Base-by-base conservation (phyloP, 2,888 invertebrate genomes). In the Quadriops clusia region DNA sequence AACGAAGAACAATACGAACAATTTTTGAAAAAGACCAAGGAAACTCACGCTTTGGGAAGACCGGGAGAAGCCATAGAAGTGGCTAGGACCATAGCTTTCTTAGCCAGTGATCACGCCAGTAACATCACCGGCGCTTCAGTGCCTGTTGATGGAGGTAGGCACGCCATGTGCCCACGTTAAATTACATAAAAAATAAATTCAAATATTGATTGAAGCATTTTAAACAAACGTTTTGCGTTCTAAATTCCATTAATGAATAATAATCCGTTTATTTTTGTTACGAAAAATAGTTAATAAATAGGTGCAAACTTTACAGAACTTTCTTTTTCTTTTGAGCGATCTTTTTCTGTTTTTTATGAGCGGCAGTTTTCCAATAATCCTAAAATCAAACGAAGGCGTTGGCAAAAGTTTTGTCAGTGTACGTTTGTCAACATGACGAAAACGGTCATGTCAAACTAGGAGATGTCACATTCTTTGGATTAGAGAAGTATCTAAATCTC, bases 141-240 rank as follows among this genome's bases (percentile, higher is more conserved):
- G 13, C 83, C 91, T 0, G 84, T 95, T 0, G 97, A 97, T 60
- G 97, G 97, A 12, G 97, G 97, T 0, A 70, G 93, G 25, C 87
- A 91, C 59, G 85, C 83, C 4, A 84, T 91, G 81, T 93, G 93
- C 49, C 91, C 93, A 6, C 74, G 93, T 49, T 89, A 74, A n/a
- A n/a, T n/a, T n/a, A n/a, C n/a, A n/a, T n/a, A n/a, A n/a, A 71
- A 33, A 32, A 17, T 20, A 17, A 18, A 11, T 14, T 26, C 11
- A 25, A 18, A 24, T 32, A 23, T 9, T 23, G 7, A 32, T 32
- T 17, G 10, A 23, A 17, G 15, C 11, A 17, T 27, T 15, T 15
- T 16, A 27, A 27, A 8, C 15, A 12, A 26, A 12, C 12, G 8
- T n/a, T n/a, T n/a, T n/a, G n/a, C n/a, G n/a, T n/a, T n/a, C n/a